Evolutionary conservation across 2,113 vertebrate genomes (phyloP).

Genomic region (Corythornis vintsioides): DNA sequence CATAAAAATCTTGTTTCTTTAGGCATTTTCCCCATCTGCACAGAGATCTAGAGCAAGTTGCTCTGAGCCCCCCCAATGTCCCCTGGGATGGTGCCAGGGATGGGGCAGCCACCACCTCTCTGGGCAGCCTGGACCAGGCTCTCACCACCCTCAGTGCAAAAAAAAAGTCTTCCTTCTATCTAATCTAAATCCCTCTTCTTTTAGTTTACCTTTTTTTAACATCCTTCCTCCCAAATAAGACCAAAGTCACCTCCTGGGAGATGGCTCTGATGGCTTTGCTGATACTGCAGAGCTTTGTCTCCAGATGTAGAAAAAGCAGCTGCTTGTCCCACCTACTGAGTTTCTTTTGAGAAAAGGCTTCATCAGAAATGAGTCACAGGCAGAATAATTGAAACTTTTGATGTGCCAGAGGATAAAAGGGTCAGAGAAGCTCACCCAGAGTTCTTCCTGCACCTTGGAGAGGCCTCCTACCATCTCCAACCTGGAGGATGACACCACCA

Average conservation of each 20-base stretch:
- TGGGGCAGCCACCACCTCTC: too few relatives aligned
- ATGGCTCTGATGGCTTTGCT: neutral
- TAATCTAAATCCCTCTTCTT: neutral
- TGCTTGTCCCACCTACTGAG: neutral
- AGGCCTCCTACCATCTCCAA: neutral
- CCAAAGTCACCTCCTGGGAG: rapidly evolving
- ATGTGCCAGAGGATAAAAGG: neutral
- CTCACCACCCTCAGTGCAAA: too few relatives aligned
- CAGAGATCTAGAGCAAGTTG: too few relatives aligned
- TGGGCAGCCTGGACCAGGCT: too few relatives aligned
- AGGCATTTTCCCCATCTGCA: neutral
- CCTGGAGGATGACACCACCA: rapidly evolving
- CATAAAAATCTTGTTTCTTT: neutral
- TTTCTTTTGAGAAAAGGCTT: neutral
- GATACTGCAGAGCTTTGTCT: neutral
- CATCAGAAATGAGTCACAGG: neutral
- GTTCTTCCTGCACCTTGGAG: neutral
- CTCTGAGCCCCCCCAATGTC: too few relatives aligned
- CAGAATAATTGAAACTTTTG: neutral
- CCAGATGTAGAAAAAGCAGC: neutral
- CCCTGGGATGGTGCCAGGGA: too few relatives aligned
- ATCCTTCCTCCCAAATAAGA: neutral
- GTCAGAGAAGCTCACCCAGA: neutral
- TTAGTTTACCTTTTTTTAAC: neutral
- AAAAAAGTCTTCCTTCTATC: too few relatives aligned